phyloP scores from a whole-genome alignment of 2,888 invertebrate species.

The Eupithecia pulchellata region DNA sequence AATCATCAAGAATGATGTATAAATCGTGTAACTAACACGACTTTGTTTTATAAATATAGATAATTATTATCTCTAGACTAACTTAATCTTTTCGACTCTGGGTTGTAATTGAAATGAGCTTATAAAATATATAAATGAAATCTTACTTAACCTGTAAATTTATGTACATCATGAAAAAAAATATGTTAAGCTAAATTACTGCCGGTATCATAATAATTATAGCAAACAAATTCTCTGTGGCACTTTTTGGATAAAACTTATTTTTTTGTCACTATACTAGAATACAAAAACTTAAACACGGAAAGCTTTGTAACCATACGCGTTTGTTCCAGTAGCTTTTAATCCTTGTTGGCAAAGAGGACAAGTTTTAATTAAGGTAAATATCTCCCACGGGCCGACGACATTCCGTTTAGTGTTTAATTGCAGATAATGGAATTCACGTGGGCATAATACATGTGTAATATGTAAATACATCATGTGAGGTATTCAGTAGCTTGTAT shows the following conservation, averaged over 20 bases:
- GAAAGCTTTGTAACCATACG: not conserved
- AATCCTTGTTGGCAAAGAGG: conserved; percentile 55
- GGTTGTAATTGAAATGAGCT: too few species aligned
- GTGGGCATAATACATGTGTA: conserved; percentile 12
- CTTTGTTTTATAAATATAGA: too few species aligned
- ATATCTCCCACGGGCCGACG: conserved; percentile 72
- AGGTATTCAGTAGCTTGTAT: not conserved
- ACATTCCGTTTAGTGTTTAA: conserved; percentile 69
- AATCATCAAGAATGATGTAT: too few species aligned
- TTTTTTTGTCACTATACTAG: not conserved
- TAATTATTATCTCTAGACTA: too few species aligned
- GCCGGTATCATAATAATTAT: not conserved
- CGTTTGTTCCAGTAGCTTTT: conserved; percentile 48
- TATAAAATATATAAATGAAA: too few species aligned
- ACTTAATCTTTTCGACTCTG: too few species aligned
- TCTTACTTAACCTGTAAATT: not conserved
- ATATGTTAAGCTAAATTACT: not conserved
- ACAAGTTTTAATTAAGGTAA: conserved; percentile 80
- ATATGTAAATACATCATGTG: not conserved
- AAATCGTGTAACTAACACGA: too few species aligned
- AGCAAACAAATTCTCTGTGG: not conserved
- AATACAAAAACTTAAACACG: not conserved
- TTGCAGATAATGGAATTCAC: conserved; percentile 59
- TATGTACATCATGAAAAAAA: not conserved
- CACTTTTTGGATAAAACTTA: not conserved